Evolutionary conservation across 2,113 vertebrate species (phyloP).

Genomic region (Camelus dromedarius): DNA sequence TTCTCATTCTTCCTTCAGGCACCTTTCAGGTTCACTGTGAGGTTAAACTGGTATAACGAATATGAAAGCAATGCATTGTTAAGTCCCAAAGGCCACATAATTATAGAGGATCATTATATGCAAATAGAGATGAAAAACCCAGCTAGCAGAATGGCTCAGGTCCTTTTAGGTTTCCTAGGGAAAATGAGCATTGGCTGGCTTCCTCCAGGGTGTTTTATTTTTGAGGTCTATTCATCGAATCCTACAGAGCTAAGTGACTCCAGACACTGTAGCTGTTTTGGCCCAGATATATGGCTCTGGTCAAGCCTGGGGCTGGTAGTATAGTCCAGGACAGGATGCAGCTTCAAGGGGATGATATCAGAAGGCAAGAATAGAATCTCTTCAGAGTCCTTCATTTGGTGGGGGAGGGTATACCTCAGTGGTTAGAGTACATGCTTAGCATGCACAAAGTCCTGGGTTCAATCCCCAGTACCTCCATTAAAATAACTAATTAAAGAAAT

Average conservation of each 20-base stretch:
- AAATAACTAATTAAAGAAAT: no score
- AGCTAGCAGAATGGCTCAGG: neutral
- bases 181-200: neutral
- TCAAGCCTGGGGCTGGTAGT: neutral
- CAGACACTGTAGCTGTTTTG: neutral
- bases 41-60: neutral
- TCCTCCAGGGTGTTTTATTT: slow-evolving; percentile 22
- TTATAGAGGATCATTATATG: neutral
- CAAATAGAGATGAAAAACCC: neutral
- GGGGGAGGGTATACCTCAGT: no score
- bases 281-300: neutral
- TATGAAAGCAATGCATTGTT: neutral
- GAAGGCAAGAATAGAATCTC: neutral
- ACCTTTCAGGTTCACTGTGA: neutral
- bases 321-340: neutral
- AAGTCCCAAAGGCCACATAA: neutral
- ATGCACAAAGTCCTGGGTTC: no score
- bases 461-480: no score
- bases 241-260: neutral
- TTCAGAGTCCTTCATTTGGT: neutral
- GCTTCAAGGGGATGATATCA: neutral
- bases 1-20: neutral
- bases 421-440: no score
- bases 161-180: slow-evolving; percentile 24
- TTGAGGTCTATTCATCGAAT: neutral